These are phyloP conservation scores for Cephalopholis sonnerati DNA, from an alignment of 2,113 vertebrate genomes.

Conservation along the genomic window DNA sequence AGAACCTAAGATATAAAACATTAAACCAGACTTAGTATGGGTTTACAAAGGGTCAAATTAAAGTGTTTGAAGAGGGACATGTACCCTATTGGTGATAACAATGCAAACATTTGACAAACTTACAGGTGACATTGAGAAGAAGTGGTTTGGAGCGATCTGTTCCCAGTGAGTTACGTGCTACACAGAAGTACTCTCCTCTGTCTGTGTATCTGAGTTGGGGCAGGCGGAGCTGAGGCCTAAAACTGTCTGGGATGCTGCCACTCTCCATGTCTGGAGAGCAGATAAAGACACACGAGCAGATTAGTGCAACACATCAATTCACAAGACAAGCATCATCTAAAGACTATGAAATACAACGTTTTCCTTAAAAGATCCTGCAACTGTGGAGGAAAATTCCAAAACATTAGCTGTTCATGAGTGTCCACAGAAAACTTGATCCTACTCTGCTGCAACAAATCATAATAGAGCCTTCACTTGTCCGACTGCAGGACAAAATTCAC, in stretches of 20 bases:
- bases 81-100: background rate
- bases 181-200: conserved; percentile 83
- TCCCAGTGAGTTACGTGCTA: conserved; percentile 84
- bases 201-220: conserved; percentile 77
- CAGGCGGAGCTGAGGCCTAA: conserved; percentile 81
- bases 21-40: background rate
- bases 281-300: background rate
- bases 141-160: conserved; percentile 79
- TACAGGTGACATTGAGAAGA: conserved; percentile 84
- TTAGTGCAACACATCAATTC: background rate
- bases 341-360: background rate
- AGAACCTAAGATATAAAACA: background rate
- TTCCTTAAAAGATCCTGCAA: background rate
- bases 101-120: conserved; percentile 33
- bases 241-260: conserved; percentile 85
- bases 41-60: background rate
- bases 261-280: conserved; percentile 77
- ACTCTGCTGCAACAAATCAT: background rate
- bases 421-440: background rate
- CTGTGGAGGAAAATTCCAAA: background rate
- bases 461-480: background rate
- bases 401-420: background rate
- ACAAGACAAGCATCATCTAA: background rate
- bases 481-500: background rate
- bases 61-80: background rate